phyloP scores from a whole-genome alignment of 2,113 vertebrate species.

The Limnothrissa miodon region DNA sequence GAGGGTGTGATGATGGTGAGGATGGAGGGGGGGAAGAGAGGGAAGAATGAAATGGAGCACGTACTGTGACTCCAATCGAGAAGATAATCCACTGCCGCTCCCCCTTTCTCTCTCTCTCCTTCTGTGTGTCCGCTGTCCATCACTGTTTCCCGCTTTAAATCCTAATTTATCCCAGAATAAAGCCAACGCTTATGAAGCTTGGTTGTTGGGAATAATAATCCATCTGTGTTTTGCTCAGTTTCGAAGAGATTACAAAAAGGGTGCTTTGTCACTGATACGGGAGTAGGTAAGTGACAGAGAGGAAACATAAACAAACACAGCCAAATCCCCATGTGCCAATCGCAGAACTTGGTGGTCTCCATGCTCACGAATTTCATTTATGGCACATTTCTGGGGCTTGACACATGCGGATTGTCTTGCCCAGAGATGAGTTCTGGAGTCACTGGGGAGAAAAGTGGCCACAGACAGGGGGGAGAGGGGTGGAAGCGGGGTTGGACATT shows the following conservation, averaged over 20 bases:
- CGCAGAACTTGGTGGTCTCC: slow-evolving; percentile 60
- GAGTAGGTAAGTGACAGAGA: slow-evolving; percentile 50
- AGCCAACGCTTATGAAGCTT: slow-evolving; percentile 71
- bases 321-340: slow-evolving; percentile 53
- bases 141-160: slow-evolving; percentile 81
- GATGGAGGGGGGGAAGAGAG: slow-evolving; percentile 55
- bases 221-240: slow-evolving; percentile 73
- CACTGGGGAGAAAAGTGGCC: slow-evolving; percentile 49
- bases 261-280: slow-evolving; percentile 65
- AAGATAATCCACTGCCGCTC: slow-evolving; percentile 78
- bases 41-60: slow-evolving; percentile 58
- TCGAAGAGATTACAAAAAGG: slow-evolving; percentile 73
- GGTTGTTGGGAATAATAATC: slow-evolving; percentile 75
- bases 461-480: not conserved
- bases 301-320: slow-evolving; percentile 48
- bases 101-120: not conserved
- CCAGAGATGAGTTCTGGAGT: slow-evolving; percentile 48
- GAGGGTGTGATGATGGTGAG: not conserved
- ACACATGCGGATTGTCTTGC: slow-evolving; percentile 29
- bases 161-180: slow-evolving; percentile 81
- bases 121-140: slow-evolving; percentile 17
- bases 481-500: not conserved
- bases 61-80: slow-evolving; percentile 81
- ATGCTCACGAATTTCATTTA: slow-evolving; percentile 58
- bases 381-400: slow-evolving; percentile 33